Evolutionary conservation across 2,113 vertebrate genomes (phyloP).

Genomic region (Neomonachus schauinslandi): DNA sequence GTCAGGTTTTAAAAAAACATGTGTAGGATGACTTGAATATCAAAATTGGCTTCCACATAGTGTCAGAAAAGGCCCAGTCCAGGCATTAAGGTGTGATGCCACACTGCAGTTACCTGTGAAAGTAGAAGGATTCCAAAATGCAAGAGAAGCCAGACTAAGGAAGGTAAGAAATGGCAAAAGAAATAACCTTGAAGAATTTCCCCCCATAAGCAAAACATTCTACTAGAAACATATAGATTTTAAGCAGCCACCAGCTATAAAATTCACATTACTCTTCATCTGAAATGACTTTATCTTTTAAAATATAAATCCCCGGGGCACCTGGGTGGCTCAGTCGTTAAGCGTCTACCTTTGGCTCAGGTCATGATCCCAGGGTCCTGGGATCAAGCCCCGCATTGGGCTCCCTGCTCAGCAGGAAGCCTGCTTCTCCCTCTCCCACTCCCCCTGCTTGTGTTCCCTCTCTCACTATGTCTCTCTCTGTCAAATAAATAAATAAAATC

Average conservation of each 20-base stretch:
- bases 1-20: not conserved
- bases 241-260: not conserved
- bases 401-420: no score
- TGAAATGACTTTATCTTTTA: constrained; percentile 48
- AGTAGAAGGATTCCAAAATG: not conserved
- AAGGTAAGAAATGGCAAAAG: not conserved
- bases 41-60: not conserved
- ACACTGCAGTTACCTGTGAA: not conserved
- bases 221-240: not conserved
- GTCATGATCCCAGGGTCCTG: no score
- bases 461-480: no score
- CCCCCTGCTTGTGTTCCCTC: no score
- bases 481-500: no score
- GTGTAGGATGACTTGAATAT: constrained; percentile 12
- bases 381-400: no score
- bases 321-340: no score
- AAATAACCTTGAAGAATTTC: constrained; percentile 10
- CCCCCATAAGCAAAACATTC: not conserved
- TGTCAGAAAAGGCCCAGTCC: not conserved
- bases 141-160: not conserved
- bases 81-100: not conserved
- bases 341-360: no score
- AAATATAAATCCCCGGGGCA: not conserved
- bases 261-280: not conserved
- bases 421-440: no score